Conservation (phyloP, 2,797 vertebrate species). For the Semotilus atromaculatus region DNA sequence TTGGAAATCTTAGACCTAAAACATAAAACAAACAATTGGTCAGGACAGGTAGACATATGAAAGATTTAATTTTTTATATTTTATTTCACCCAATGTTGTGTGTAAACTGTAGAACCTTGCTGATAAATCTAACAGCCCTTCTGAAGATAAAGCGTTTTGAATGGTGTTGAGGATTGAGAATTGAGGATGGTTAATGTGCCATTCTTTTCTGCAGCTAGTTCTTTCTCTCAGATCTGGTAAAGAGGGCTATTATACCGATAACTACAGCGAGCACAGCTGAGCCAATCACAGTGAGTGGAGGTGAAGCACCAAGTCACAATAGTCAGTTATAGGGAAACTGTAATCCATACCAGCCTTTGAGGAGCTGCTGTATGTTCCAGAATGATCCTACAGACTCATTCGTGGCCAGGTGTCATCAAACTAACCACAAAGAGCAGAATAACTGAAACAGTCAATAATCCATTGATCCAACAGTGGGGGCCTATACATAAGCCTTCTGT, state of each 20-base stretch:
- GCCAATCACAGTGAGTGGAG: slow-evolving; percentile 31
- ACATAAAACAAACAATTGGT: neutral
- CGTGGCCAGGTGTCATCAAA: slow-evolving; percentile 80
- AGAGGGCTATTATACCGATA: slow-evolving; percentile 34
- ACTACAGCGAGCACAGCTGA: slow-evolving; percentile 25
- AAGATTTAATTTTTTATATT: neutral
- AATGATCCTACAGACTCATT: slow-evolving; percentile 83
- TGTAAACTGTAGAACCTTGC: neutral
- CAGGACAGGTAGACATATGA: neutral
- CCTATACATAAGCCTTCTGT: slow-evolving; percentile 53
- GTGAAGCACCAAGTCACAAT: slow-evolving; percentile 74
- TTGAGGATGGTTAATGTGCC: slow-evolving; percentile 3
- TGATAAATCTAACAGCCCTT: neutral
- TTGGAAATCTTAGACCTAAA: neutral
- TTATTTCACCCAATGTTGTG: neutral
- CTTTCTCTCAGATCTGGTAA: slow-evolving; percentile 31
- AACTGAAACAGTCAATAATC: slow-evolving; percentile 77
- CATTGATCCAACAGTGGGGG: slow-evolving; percentile 75
- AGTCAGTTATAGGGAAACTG: slow-evolving; percentile 81
- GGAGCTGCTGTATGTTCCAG: slow-evolving; percentile 84
- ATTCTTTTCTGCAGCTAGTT: neutral
- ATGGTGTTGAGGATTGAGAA: slow-evolving; percentile 28
- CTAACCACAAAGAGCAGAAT: slow-evolving; percentile 86
- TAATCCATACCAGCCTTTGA: slow-evolving; percentile 86
- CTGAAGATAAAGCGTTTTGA: neutral